Base-by-base conservation (phyloP, 2,797 vertebrate species). In the Eidolon dupreanum region DNA sequence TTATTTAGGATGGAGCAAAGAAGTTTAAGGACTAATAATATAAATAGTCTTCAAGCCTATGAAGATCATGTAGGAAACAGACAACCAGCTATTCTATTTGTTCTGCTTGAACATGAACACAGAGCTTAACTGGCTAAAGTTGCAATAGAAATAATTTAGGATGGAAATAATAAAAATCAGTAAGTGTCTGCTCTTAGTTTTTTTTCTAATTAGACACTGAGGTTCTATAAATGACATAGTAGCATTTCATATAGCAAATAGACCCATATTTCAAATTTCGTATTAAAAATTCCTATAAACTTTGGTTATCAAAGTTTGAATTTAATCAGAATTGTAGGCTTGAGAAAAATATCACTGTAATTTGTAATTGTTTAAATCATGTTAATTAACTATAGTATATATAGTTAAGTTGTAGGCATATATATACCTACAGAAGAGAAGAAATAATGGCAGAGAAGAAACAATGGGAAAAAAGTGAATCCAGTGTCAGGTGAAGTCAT, bases 131-230 rank as follows among this genome's bases (percentile, higher is more conserved):
- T 92, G 75, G 55, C 12, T 90, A 93, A 91, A 59, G 41, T 51
- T 90, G 6, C 26, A 89, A 79, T 5, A 65, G 57, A 93, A 71
- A 75, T 53, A 83, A 70, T 88, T 82, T 68, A 33, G 31, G 19
- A 82, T 81, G 33, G 10, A 81, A 95, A 94, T 41, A 88, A 31
- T 68, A 74, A 68, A 17, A 92, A 94, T 93, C 38, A 88, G 8
- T 28, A 86, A 73, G 22, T 51, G 36, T 94, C 33, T 66, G 13
- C 90, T 71, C 46, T 82, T 92, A 61, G 65, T n/a, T 15, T 57
- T 75, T 77, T 96, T 81, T 66, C 26, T 2, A 87, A 59, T 88
- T 70, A 84, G 7, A 86, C 3, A 53, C 41, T 57, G 61, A 24
- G 3, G 74, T 74, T 92, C 61, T 71, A 33, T 46, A 94, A 93